phyloP scores from a whole-genome alignment of 2,113 vertebrate species.

The Tringa solitaria region DNA sequence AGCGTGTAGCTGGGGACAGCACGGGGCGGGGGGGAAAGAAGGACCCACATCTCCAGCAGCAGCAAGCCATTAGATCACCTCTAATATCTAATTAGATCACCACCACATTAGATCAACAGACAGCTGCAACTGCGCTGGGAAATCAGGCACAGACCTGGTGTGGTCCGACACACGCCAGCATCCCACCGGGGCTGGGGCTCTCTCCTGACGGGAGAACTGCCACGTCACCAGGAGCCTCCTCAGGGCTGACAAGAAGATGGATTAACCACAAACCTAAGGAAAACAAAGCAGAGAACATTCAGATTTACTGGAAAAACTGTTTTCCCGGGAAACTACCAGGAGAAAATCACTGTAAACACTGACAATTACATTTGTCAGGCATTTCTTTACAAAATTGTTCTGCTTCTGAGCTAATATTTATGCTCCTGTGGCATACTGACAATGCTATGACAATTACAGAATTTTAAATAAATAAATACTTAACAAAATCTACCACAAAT shows the following conservation, averaged over 20 bases:
- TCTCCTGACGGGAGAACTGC: not conserved
- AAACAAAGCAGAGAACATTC: not conserved
- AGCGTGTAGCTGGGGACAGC: not conserved
- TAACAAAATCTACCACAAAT: not conserved
- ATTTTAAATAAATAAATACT: not conserved
- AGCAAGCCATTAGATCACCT: not conserved
- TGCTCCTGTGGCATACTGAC: not conserved
- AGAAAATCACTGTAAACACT: not conserved
- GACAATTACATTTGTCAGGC: not conserved
- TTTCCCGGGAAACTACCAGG: not conserved
- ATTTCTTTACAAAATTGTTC: not conserved
- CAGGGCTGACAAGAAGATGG: not conserved
- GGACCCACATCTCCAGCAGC: not conserved
- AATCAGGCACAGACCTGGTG: not conserved
- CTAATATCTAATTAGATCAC: no score
- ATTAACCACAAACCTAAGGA: no score
- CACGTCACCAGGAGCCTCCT: not conserved
- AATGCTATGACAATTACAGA: not conserved
- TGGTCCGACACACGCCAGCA: not conserved
- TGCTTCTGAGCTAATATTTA: not conserved
- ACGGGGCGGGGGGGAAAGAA: accelerated
- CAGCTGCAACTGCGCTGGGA: not conserved
- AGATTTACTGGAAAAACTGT: not conserved
- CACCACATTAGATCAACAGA: not conserved
- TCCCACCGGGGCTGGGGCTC: not conserved